These are phyloP conservation scores for Caenorhabditis briggsae DNA, from an alignment of 1,140 invertebrate genomes.

Conservation along the genomic window DNA sequence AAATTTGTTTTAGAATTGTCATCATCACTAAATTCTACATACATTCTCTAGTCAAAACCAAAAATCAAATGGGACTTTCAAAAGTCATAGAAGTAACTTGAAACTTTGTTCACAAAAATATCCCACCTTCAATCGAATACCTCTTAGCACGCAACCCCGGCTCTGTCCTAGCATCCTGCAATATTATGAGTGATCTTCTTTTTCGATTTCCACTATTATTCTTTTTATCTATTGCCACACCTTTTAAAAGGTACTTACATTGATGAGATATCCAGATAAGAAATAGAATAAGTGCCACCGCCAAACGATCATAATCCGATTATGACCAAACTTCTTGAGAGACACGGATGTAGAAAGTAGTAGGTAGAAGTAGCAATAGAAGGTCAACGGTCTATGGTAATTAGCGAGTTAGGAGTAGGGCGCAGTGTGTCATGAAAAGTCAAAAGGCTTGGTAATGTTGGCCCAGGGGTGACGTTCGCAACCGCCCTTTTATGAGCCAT, in stretches of 20 bases:
- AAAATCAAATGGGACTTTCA: not conserved
- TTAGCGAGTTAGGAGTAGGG: constrained; percentile 17
- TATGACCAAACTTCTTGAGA: constrained; percentile 12
- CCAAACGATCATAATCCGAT: constrained; percentile 50
- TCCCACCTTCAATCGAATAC: constrained; percentile 42
- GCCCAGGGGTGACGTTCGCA: constrained; percentile 10
- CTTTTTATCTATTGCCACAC: not conserved
- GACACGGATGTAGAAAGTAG: not conserved
- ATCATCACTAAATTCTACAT: too few relatives aligned
- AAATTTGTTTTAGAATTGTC: too few relatives aligned
- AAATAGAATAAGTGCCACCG: constrained; percentile 23
- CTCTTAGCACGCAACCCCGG: constrained; percentile 30
- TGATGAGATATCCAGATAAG: constrained; percentile 32
- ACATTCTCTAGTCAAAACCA: too few relatives aligned
- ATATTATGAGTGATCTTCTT: not conserved
- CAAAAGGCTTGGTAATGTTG: constrained; percentile 44
- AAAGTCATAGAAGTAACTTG: not conserved
- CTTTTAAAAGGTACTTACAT: not conserved
- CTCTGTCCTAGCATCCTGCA: constrained; percentile 17
- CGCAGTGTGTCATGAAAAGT: constrained; percentile 43
- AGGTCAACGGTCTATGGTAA: constrained; percentile 55
- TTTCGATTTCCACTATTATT: not conserved
- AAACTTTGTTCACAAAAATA: not conserved
- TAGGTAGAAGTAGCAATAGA: constrained; percentile 8
- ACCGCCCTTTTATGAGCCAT: constrained; percentile 52